Percentiles rank a stretch among this genome's conserved stretches.
Conservation (phyloP, 2,113 vertebrate genomes). For the Ceuthmochares aereus region DNA sequence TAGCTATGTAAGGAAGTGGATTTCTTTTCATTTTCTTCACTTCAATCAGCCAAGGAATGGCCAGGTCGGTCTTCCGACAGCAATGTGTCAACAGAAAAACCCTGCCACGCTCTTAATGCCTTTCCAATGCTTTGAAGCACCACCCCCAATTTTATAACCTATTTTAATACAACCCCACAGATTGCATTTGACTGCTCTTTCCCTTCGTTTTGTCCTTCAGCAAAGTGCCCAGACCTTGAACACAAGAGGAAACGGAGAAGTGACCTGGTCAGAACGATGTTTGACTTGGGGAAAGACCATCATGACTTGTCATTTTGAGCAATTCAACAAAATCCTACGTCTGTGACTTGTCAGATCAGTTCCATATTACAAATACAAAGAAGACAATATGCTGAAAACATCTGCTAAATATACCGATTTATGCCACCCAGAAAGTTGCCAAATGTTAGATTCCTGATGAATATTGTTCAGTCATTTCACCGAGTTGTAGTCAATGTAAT, state of each 20-base stretch:
- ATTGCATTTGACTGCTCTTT: not conserved
- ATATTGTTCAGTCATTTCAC: not conserved
- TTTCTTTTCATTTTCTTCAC: not conserved
- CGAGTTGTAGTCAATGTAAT: conserved; percentile 30
- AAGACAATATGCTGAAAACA: conserved; percentile 7
- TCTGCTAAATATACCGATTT: conserved; percentile 35
- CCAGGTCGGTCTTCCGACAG: not conserved
- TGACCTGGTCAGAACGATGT: not conserved
- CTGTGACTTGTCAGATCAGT: not conserved
- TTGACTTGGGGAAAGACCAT: not conserved
- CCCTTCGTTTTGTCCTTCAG: not conserved
- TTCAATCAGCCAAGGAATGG: not conserved
- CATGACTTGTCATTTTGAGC: not conserved
- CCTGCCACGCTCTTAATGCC: not conserved
- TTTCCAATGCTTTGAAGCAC: not conserved
- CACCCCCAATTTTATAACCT: not conserved
- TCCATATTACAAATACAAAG: not conserved
- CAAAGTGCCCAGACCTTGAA: not conserved
- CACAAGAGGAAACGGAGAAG: not conserved
- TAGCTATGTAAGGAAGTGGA: no score
- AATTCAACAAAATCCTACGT: not conserved
- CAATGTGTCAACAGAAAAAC: not conserved
- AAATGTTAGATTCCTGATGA: not conserved
- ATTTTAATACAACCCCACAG: not conserved
- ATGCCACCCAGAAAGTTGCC: conserved; percentile 12